Evolutionary conservation across 1,140 invertebrate species (phyloP).

Genomic region (Rhagoletis zephyria): DNA sequence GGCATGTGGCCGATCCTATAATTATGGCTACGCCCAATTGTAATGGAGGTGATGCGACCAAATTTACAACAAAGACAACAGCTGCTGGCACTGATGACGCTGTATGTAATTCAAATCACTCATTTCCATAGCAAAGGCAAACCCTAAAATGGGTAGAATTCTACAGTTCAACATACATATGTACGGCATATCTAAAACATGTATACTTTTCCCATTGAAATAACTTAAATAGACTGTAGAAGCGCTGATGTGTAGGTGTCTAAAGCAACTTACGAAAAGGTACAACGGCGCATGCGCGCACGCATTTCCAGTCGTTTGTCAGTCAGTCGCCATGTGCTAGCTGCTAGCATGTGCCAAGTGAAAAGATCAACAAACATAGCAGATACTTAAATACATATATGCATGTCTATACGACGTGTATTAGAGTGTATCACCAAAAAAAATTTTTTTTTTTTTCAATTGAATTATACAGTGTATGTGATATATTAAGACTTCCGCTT

Average conservation of each 20-base stretch:
- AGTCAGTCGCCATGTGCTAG: not conserved
- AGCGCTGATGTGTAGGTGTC: not conserved
- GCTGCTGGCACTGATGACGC: not conserved
- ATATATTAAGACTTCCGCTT: no score
- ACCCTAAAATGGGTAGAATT: not conserved
- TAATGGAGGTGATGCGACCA: not conserved
- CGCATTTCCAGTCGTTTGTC: not conserved
- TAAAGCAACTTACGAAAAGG: not conserved
- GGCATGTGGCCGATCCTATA: not conserved
- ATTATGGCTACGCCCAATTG: constrained; percentile 20
- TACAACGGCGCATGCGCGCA: constrained; percentile 1
- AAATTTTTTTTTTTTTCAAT: no score
- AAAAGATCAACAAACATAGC: constrained; percentile 35
- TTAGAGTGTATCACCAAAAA: no score
- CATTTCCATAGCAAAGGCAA: not conserved
- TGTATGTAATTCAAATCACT: not conserved
- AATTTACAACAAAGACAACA: not conserved
- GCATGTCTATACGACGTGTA: no score
- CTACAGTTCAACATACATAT: not conserved
- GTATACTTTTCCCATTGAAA: not conserved
- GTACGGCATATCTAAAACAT: not conserved
- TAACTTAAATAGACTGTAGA: not conserved
- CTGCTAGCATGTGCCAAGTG: constrained; percentile 22
- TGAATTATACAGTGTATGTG: no score
- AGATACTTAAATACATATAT: not conserved